phyloP scores from a whole-genome alignment of 2,113 vertebrate species.

The Cryptotis parvus region DNA sequence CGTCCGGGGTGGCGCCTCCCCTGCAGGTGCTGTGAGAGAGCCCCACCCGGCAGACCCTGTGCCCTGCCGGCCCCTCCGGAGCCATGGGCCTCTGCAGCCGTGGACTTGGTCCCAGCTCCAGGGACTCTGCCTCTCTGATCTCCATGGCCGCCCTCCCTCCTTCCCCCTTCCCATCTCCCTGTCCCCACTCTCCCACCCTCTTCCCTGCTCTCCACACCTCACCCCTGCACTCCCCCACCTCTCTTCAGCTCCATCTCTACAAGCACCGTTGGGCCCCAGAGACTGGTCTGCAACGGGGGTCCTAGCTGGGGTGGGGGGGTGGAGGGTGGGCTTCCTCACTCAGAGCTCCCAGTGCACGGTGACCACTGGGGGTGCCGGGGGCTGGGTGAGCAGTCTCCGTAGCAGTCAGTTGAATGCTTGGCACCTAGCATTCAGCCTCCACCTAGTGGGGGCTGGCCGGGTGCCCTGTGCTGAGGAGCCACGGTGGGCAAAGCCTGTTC shows the following conservation, averaged over 20 bases:
- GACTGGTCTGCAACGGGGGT: neutral
- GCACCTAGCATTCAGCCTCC: too few species aligned
- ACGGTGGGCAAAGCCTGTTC: neutral
- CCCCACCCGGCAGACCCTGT: neutral
- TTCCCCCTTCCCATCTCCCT: too few species aligned
- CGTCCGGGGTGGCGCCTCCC: too few species aligned
- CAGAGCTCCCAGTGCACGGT: neutral
- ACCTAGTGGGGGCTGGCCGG: neutral
- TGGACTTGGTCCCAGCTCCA: too few species aligned
- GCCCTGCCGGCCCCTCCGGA: neutral
- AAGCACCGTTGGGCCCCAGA: neutral
- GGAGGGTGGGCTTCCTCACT: too few species aligned
- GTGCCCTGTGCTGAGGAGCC: neutral
- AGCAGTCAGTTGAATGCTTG: neutral
- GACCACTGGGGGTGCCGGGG: neutral
- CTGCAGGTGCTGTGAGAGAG: too few species aligned
- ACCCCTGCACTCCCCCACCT: neutral
- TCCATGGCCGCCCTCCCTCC: neutral
- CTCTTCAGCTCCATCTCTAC: neutral
- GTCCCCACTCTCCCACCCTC: rapidly evolving
- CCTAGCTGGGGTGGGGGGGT: neutral
- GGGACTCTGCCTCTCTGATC: neutral
- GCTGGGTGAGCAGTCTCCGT: rapidly evolving
- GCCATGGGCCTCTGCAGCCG: too few species aligned
- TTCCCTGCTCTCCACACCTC: neutral